Base-by-base conservation (phyloP, 2,113 vertebrate species). In the Parus major region DNA sequence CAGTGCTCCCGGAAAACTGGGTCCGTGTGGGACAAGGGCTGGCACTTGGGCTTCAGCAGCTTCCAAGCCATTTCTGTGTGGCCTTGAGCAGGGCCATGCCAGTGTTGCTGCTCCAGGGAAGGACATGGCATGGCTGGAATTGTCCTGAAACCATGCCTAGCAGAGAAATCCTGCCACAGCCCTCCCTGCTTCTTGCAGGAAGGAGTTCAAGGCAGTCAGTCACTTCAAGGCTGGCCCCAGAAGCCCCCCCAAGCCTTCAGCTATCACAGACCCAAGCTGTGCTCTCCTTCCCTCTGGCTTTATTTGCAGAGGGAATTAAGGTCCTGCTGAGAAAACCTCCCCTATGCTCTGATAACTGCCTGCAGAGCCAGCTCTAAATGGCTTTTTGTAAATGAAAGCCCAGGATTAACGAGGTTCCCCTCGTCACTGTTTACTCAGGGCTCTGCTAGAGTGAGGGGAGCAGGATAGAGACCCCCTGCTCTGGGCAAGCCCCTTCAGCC, bases 241-340 rank as follows among this genome's bases (percentile, higher is more conserved):
- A 88, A 76, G 10, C 31, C 4, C 11, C n/a, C 41, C 27, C 13
- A n/a, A 8, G 23, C 44, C 60, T 47, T 39, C 89, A 81, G 10
- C 60, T 44, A 11, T 22, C 1, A 0, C 17, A 81, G 68, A 41
- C 27, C 46, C 63, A 92, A 81, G 60, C 79, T 90, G 55, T 60
- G 79, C 72, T 68, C 64, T 64, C 89, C 33, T 75, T 83, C 52
- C 64, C 75, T 89, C 65, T 0, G 0, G 56, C 64, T 88, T 92
- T 95, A 90, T 97, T 96, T 97, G 92, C 3, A 0, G 72, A 95
- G 72, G 69, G 92, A 95, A 96, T 96, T 96, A 97, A 81, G 56
- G 60, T 64, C 94, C 82, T 77, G 92, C 93, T 94, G 94, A 47
- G 88, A 96, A 97, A 95, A 55, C 88, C 92, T 92, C 68, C 72